Evolutionary conservation across 2,888 invertebrate genomes (phyloP), one percentile per base, ranked within the genome.

Genomic region (Pseudococcus jackbeardsleyi): DNA sequence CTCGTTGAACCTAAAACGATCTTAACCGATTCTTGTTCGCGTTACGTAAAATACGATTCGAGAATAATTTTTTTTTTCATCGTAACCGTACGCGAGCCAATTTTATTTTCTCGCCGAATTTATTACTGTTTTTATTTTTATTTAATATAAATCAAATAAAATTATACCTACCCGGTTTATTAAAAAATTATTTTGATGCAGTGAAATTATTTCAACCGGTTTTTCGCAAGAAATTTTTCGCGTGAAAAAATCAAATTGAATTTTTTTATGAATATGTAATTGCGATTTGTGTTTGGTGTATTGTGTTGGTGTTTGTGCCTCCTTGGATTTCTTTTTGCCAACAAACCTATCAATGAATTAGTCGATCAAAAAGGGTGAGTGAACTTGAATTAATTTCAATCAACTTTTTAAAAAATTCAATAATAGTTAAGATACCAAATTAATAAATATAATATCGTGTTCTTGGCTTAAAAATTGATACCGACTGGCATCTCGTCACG

Each of bases 1-100:
- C 79, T 79, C 42, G 79, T 79, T 42, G 9, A 33, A 33, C 26
- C 26, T 33, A 33, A 33, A 79, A 79, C 79, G 79, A 79, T 42
- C n/a, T 79, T 42, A 79, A 79, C 79, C 26, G n/a, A 79, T 79
- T 79, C 42, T 19, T 19, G 19, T 59, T 7, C 59, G 59, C 42
- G 15, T 72, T 72, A 26, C 79, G 79, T 42, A 42, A 42, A 79
- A 42, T 79, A 79, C 79, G 79, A 79, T n/a, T 42, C 42, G n/a
- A 79, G 19, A 46, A 72, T 33, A 33, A 33, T 33, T 72, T 72
- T 72, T 72, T 72, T 42, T 77, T 33, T 39, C 77, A 39, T 26
- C 19, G 19, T 11, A 72, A 33, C 2, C 68, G 33, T 72, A 26
- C n/a, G 12, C 5, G 26, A 26, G 12, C 33, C 15, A 11, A 15